A percentile compares a stretch with the other conserved stretches of the same genome.
phyloP scores from a whole-genome alignment of 2,113 vertebrate species.

The Charadrius vociferus region DNA sequence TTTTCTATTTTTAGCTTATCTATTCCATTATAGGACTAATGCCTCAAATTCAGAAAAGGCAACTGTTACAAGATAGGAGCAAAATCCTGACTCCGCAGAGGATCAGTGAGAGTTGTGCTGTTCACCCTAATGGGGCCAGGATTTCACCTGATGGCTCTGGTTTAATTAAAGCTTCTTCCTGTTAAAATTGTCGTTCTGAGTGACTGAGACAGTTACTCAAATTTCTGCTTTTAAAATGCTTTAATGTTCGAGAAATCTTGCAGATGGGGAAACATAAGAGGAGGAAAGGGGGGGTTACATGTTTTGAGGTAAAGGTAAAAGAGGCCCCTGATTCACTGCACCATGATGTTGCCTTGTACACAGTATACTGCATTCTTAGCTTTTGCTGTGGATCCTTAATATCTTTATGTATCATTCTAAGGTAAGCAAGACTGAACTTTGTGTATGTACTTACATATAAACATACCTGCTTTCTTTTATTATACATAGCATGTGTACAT shows the following conservation, averaged over 20 bases:
- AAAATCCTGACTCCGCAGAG: not conserved
- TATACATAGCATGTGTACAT: not conserved
- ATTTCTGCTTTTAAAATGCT: not conserved
- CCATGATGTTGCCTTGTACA: not conserved
- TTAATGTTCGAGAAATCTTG: not conserved
- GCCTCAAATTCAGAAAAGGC: constrained; percentile 20
- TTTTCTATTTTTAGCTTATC: constrained; percentile 53
- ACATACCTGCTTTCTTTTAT: not conserved
- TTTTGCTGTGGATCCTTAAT: not conserved
- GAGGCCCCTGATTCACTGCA: not conserved
- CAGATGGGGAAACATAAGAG: not conserved
- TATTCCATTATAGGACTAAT: constrained; percentile 3
- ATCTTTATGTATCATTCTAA: not conserved
- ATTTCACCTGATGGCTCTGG: not conserved
- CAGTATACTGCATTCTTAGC: not conserved
- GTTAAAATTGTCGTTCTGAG: not conserved
- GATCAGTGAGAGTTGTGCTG: not conserved
- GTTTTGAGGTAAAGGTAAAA: not conserved
- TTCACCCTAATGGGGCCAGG: not conserved
- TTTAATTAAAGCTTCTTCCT: constrained; percentile 7
- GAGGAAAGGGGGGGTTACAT: not conserved
- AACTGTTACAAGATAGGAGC: not conserved
- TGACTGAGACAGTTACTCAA: not conserved
- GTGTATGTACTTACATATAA: not conserved
- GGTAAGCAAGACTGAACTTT: not conserved